Base-by-base conservation (phyloP, 1,140 invertebrate species). In the Zaprionus africanus region DNA sequence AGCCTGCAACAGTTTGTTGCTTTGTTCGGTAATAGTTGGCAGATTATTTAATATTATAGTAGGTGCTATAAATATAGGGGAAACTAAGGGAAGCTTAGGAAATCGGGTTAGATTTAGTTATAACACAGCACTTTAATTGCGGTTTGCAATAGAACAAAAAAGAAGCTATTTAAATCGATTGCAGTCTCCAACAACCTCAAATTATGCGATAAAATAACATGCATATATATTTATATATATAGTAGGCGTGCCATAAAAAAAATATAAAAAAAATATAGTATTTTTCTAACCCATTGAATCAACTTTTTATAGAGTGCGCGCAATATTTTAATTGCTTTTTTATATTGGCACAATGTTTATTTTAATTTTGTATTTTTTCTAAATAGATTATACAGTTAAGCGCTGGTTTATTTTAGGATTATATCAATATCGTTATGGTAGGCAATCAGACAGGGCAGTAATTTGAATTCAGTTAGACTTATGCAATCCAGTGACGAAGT, bases 291-390 rank as follows among this genome's bases (percentile, higher is more conserved):
- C 22, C 15, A 56, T 34, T 31, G 34, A 31, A 43, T 28, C 17
- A 13, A 22, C 38, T 34, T 24, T 70, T 63, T 56, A 46, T 15
- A 15, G 24, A 70, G 26, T 38, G 36, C 46, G 36, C 46, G 57
- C 64, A 73, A 73, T 56, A 56, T 28, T 56, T 46, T 28, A 64
- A 71, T 71, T 71, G 61, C 41, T 58, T 71, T 71, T 69, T 58
- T 65, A 56, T 64, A 38, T 19, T 34, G 7, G 3, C 7, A 36
- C 26, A 15, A 63, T 71, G 31, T 64, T 64, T 65, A 19, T 65
- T 64, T 43, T 58, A 38, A 71, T 36, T 64, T 36, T 64, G 49
- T 38, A 57, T 65, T 65, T 49, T 22, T 22, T 36, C 9, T 13
- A 46, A 24, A 43, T 7, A 31, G 7, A 51, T 51, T 51, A 38